Evolutionary conservation across 2,888 invertebrate genomes (phyloP).

Genomic region (Philhelius pedissequus): DNA sequence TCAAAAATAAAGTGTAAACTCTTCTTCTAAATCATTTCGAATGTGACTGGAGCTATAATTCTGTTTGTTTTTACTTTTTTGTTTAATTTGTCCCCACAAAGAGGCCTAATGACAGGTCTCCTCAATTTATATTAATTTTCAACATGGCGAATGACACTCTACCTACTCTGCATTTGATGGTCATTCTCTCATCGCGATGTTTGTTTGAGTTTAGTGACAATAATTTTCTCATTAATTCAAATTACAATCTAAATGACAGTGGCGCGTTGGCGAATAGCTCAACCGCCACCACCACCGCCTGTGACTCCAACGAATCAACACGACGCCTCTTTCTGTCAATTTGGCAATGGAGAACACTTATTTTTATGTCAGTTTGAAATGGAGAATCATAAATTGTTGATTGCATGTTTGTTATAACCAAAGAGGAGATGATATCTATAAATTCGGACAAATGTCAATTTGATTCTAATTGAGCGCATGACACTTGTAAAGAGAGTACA

Average conservation of each 20-base stretch:
- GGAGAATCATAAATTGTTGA: slow-evolving; percentile 28
- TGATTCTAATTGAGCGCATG: slow-evolving; percentile 62
- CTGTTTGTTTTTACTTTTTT: slow-evolving; percentile 7
- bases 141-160: slow-evolving; percentile 44
- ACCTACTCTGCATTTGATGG: slow-evolving; percentile 15
- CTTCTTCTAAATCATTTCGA: neutral
- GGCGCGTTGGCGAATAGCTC: neutral
- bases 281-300: neutral
- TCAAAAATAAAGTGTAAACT: neutral
- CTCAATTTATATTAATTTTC: slow-evolving; percentile 65
- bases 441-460: slow-evolving; percentile 62
- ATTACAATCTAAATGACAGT: slow-evolving; percentile 43
- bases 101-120: slow-evolving; percentile 52
- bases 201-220: slow-evolving; percentile 45
- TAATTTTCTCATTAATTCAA: slow-evolving; percentile 67
- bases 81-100: neutral
- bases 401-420: slow-evolving; percentile 34
- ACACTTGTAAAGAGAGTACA: slow-evolving; percentile 47
- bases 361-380: slow-evolving; percentile 16
- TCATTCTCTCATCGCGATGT: slow-evolving; percentile 1
- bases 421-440: slow-evolving; percentile 25
- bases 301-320: too few species aligned
- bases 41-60: slow-evolving; percentile 28
- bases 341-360: neutral
- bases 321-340: neutral